Percentiles rank a stretch among this genome's conserved stretches.
phyloP scores from a whole-genome alignment of 2,797 vertebrate genomes.

The Brotula barbata region DNA sequence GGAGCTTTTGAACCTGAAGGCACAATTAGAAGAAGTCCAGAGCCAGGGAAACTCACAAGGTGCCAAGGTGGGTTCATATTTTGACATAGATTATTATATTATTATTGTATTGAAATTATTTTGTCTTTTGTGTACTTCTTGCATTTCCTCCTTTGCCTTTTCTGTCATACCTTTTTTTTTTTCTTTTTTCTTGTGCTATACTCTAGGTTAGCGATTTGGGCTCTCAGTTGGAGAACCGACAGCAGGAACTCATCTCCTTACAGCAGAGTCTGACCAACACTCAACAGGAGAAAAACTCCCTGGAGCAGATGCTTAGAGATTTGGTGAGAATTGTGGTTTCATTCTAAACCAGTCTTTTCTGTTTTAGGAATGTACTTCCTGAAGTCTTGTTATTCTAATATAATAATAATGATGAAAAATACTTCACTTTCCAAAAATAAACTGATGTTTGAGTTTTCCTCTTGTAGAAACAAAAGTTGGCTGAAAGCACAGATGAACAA shows the following conservation, averaged over 20 bases:
- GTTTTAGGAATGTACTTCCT: neutral
- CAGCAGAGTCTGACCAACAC: conserved; percentile 81
- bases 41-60: conserved; percentile 79
- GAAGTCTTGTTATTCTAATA: too few species aligned
- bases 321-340: conserved; percentile 82
- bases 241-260: conserved; percentile 82
- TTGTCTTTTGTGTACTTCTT: too few species aligned
- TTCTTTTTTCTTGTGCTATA: conserved; percentile 27
- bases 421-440: neutral
- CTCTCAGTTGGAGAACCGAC: conserved; percentile 82
- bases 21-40: conserved; percentile 82
- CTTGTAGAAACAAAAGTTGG: conserved; percentile 84
- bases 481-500: conserved; percentile 81
- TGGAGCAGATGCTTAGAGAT: conserved; percentile 83
- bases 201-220: conserved; percentile 83
- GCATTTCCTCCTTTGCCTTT: conserved; percentile 6
- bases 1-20: conserved; percentile 83
- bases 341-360: neutral
- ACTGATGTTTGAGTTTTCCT: conserved; percentile 30
- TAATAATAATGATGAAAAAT: neutral
- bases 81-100: too few species aligned
- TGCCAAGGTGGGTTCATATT: conserved; percentile 83
- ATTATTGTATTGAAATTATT: too few species aligned
- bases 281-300: conserved; percentile 82
- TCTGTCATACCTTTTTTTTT: conserved; percentile 11